Base-by-base conservation (phyloP, 2,113 vertebrate genomes). In the Isichthys henryi region DNA sequence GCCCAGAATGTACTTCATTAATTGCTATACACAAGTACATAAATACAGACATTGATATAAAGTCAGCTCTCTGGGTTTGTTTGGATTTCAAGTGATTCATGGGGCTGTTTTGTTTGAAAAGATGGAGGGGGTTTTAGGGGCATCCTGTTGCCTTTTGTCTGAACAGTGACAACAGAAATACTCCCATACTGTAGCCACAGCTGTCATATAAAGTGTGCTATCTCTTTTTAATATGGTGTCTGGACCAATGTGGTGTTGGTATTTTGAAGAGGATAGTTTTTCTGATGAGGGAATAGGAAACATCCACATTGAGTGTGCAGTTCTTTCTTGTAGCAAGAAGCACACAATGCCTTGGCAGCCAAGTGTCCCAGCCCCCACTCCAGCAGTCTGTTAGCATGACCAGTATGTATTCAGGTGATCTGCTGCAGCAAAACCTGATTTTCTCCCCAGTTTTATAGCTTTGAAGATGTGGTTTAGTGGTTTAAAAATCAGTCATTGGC, bases 91-190 rank as follows among this genome's bases (percentile, higher is more conserved):
- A 92, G 94, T 94, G 95, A 94, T 92, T 95, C 92, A 92, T 94
- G 91, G 92, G 92, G 94, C 94, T 95, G 95, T 95, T 94, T 95
- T 95, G 93, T 95, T 95, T 94, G 93, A 91, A 92, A 93, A 93
- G 93, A 93, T 94, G 92, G 90, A 88, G 91, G 90, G 88, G 92
- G 91, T 58, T 56, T 88, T 88, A 82, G 90, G 85, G 90, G 58
- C 94, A 94, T 94, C 94, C 93, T 93, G 93, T 94, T 92, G 94
- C 92, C 93, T 94, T 96, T 96, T 96, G 96, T 96, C 92, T 95
- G 92, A 92, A 90, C 90, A 93, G 92, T 93, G 90, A 93, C 93
- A 83, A 92, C 92, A 91, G 90, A 92, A 92, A 92, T 91, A 91
- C 93, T 89, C 92, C 93, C 90, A 93, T 91, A 90, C 91, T 92